Evolutionary conservation across 2,113 vertebrate species (phyloP), one percentile per base, ranked within the genome.

Genomic region (Coryphaenoides rupestris): DNA sequence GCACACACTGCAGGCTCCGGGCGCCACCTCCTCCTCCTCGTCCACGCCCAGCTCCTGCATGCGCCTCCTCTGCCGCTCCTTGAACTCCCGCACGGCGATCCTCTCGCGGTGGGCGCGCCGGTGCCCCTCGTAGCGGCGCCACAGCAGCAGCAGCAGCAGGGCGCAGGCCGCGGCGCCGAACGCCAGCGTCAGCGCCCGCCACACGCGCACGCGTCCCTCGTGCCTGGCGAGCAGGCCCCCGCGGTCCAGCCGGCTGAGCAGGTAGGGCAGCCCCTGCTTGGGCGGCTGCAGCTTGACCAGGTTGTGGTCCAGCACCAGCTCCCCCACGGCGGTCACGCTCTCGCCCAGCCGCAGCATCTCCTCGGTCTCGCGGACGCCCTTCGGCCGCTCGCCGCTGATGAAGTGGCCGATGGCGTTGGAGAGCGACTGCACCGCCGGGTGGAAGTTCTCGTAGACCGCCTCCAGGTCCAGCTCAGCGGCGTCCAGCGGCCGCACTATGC

Each of bases 331-430:
- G 0, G 96, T 98, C 60, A 98, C 72, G 0, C 72, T 82, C 0
- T 93, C 87, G 0, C 94, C 95, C 1, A 96, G 75, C 33, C 88
- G 91, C 75, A 99, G 90, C 95, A 99, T 96, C 90, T 98, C 93
- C 76, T 99, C 96, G 0, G 91, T 94, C 75, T 99, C 95, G 65
- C 92, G 91, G 69, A 98, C 89, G 7, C 96, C 96, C 66, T 95
- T 95, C 0, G 95, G 95, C 0, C 93, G 89, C 75, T 99, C 96
- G 0, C 96, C 96, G 0, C 93, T 98, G 86, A 98, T 92, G 84
- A 96, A 96, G 84, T 97, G 94, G 24, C 95, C 92, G 0, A 99
- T 92, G 7, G 89, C 91, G 0, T 92, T 94, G 0, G 92, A 90
- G 70, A 98, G 86, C 71, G 96, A n/a, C 75, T 96, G 94, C 0